Conservation (phyloP, 2,888 invertebrate genomes). For the Conops quadrifasciatus region DNA sequence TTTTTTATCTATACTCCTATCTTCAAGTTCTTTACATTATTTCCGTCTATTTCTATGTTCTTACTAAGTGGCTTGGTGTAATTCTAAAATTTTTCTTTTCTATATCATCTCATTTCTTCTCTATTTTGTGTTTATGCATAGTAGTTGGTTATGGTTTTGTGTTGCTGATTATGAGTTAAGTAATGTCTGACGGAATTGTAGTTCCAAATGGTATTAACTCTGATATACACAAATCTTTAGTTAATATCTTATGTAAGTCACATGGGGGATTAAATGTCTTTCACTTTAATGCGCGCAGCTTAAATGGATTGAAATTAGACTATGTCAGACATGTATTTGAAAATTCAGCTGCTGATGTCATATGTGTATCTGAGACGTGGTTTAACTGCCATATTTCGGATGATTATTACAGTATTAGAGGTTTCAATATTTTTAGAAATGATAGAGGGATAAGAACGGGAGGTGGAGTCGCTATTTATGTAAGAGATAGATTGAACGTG, state of each 20-base stretch:
- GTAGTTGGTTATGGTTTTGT: too few relatives aligned
- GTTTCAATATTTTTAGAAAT: conserved; percentile 8
- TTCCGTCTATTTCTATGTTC: background rate
- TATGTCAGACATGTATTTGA: conserved; percentile 6
- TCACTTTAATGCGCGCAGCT: background rate
- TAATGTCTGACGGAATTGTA: too few relatives aligned
- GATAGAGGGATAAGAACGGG: background rate
- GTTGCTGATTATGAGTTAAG: too few relatives aligned
- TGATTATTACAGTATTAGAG: conserved; percentile 1
- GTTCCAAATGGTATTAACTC: too few relatives aligned
- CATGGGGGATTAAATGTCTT: background rate
- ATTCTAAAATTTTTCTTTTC: too few relatives aligned
- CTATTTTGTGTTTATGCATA: too few relatives aligned
- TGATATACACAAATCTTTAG: background rate
- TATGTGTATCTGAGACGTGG: background rate
- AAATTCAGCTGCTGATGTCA: background rate
- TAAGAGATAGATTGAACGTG: background rate
- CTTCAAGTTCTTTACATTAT: too few relatives aligned
- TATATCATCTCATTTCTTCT: too few relatives aligned
- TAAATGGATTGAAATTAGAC: conserved; percentile 8
- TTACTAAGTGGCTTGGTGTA: background rate
- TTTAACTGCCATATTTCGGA: too few relatives aligned
- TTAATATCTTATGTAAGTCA: background rate
- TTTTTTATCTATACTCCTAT: too few relatives aligned
- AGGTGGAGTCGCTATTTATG: background rate